Base-by-base conservation (phyloP, 2,888 invertebrate species). In the Bugula neritina region DNA sequence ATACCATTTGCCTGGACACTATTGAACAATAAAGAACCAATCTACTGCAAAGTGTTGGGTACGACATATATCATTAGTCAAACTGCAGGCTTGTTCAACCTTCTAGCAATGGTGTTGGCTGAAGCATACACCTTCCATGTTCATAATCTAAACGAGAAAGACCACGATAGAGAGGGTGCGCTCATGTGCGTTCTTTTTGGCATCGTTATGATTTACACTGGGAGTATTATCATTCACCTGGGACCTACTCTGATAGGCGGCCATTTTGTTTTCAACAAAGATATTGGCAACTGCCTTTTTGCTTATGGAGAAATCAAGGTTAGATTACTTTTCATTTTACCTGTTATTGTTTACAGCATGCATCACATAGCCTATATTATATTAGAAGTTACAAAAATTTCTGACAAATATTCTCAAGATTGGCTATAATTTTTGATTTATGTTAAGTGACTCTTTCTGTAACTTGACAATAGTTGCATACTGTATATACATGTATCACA, bases 221-320 rank as follows among this genome's bases (percentile, higher is more conserved):
- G 81, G 21, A 83, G 83, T 73, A 75, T 83, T 29, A 83, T 83
- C 72, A 78, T 84, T 27, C 84, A 84, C 73, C 78, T 84, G 52
- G 84, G 84, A 25, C 84, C 84, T 55, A 84, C 84, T 27, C 78
- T 84, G 29, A 84, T 84, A 43, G 84, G 84, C 1, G 84, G 84
- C 31, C 80, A 82, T 75, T 83, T 84, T 75, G 79, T 80, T 73
- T 84, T 81, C 77, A 81, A 83, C 75, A 78, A 80, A 1, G 79
- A 82, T 54, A 82, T 83, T 35, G 83, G 83, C 5, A 83, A 80
- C 75, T 84, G 84, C 73, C 78, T 83, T 25, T 84, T 84, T 75
- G 77, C 78, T 43, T 78, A 82, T 35, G 83, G 83, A 25, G 78
- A 80, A 63, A 79, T 81, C 31, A 81, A 81, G 34, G 63, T 63